phyloP scores from a whole-genome alignment of 2,888 invertebrate genomes.

The Andrena minutula region DNA sequence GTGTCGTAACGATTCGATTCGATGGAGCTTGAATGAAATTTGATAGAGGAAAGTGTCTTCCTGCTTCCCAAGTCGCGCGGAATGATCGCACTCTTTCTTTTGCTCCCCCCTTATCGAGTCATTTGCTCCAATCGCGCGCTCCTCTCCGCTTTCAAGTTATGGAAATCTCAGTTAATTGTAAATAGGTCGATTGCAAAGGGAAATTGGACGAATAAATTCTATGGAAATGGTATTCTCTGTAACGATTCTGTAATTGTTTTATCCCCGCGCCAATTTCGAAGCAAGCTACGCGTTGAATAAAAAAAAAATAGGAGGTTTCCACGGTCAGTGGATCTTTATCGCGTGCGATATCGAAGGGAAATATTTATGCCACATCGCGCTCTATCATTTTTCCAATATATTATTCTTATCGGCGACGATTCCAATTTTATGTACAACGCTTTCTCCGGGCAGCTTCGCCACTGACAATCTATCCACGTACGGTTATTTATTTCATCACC shows the following conservation, averaged over 20 bases:
- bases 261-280: not conserved
- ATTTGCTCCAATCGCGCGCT: not conserved
- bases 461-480: not conserved
- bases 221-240: not conserved
- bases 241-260: not conserved
- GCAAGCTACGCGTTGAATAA: not conserved
- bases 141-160: not conserved
- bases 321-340: not conserved
- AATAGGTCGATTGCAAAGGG: slow-evolving; percentile 3
- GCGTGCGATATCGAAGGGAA: not conserved
- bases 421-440: slow-evolving; percentile 5
- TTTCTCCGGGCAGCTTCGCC: not conserved
- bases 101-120: not conserved
- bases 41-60: not conserved
- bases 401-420: slow-evolving; percentile 9
- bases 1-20: not conserved
- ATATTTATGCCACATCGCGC: not conserved
- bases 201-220: slow-evolving; percentile 17
- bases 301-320: not conserved
- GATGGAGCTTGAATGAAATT: not conserved
- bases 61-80: not conserved
- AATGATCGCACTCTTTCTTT: not conserved
- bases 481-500: slow-evolving; percentile 14
- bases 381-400: slow-evolving; percentile 14
- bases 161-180: not conserved